A percentile compares a stretch with the other conserved stretches of the same genome.
phyloP scores from a whole-genome alignment of 2,113 vertebrate genomes.

The Noturus placidus region DNA sequence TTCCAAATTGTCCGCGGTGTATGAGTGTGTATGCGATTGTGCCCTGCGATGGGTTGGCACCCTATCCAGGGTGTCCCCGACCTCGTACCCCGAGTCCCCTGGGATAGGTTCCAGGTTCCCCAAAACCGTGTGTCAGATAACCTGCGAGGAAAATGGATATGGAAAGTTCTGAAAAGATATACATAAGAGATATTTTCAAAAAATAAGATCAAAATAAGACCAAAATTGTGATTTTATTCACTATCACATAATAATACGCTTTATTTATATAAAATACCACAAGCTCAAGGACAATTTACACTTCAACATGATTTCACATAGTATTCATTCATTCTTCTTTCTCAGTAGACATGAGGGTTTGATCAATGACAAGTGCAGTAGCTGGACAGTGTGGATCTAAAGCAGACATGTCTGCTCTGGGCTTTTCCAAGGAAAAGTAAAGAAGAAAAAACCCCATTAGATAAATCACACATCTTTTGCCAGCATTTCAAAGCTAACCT shows the following conservation, averaged over 20 bases:
- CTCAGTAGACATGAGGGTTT: constrained; percentile 25
- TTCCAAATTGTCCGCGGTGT: no score
- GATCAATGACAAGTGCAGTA: constrained; percentile 62
- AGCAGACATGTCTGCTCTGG: constrained; percentile 30
- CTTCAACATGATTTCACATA: background rate
- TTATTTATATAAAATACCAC: no score
- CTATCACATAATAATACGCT: background rate
- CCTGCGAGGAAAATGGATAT: no score
- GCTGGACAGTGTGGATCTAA: constrained; percentile 52
- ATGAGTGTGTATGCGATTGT: no score
- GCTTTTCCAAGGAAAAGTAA: constrained; percentile 12
- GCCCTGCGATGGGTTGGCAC: no score
- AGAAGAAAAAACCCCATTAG: background rate
- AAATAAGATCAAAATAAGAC: background rate
- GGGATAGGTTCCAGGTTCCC: no score
- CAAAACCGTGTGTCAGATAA: no score
- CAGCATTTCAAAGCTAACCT: constrained; percentile 51
- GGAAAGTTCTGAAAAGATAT: background rate
- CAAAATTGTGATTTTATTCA: background rate
- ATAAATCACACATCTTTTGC: constrained; percentile 64
- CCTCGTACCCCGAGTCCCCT: no score
- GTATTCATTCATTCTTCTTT: background rate
- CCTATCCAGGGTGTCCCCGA: no score
- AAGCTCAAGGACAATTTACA: no score
- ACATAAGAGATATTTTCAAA: background rate